Base-by-base conservation (phyloP, 1,140 invertebrate species). In the Conus ventricosus region DNA sequence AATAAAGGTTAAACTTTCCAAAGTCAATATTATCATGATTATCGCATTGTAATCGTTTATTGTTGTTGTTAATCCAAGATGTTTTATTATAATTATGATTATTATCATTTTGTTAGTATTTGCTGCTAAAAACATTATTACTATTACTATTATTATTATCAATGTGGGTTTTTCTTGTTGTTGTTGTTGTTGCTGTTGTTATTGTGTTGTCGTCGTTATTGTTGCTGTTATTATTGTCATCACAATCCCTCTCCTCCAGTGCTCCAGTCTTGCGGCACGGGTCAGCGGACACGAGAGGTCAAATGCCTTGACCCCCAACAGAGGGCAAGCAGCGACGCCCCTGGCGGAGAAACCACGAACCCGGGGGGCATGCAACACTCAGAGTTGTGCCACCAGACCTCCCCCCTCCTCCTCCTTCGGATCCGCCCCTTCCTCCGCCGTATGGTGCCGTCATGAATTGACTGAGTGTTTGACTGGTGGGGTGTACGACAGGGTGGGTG, bases 191-290 rank as follows among this genome's bases (percentile, higher is more conserved):
- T 71, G 17, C 51, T 39, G 71, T 71, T n/a, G 15, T 60, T 87
- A 7, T 57, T n/a, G 84, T 23, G 57, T 27, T 67, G 55, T 57
- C 6, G 23, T 60, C 57, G 60, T 80, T 87, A 57, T 25, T 57
- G 13, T 25, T 15, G 20, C 27, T 60, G 0, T 7, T 55, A 0
- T 87, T 71, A 6, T 81, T 88, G 11, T 84, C 23, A 71, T 60
- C 15, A 8, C 15, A 11, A 8, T 60, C 15, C 57, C 15, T 15
- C 57, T 60, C 57, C 57, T 93, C 93, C 94, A 96, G 93, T 98
- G 97, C 93, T 96, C 96, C 15, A 95, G 4, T 93, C 94, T 0
- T 97, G 97, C 90, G 96, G 97, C 6, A 94, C 96, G 71, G 97
- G 97, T 1, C 94, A 96, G 23, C 96, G 97, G 89, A 95, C 92